These are phyloP conservation scores for Odontothrips loti DNA, from an alignment of 2,888 invertebrate species.

Conservation along the genomic window DNA sequence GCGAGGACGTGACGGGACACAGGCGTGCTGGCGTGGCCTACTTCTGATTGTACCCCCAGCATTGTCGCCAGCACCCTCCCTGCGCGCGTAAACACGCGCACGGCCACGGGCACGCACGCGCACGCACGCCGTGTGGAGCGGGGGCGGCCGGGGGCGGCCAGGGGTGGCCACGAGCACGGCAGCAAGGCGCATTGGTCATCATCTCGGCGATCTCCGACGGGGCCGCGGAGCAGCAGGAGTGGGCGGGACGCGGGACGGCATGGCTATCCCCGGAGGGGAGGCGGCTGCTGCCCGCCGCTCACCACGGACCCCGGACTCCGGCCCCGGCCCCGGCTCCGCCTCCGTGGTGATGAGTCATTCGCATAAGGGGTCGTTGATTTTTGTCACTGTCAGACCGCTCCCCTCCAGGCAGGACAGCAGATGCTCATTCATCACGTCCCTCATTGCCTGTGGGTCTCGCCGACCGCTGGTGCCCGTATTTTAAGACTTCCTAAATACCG, in stretches of 20 bases:
- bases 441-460: too few species aligned
- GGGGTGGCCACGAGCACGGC: background rate
- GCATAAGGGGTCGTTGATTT: background rate
- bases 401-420: too few species aligned
- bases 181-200: background rate
- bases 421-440: too few species aligned
- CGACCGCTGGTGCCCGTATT: too few species aligned
- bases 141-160: background rate
- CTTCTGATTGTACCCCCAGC: conserved; percentile 16
- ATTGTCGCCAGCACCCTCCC: conserved; percentile 5
- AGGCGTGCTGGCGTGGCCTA: conserved; percentile 15
- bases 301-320: background rate
- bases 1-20: conserved; percentile 39
- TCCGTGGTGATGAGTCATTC: background rate
- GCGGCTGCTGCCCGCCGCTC: background rate
- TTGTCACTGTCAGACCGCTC: too few species aligned
- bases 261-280: background rate
- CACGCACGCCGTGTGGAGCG: background rate
- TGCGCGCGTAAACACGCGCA: background rate
- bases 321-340: background rate
- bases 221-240: background rate
- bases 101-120: background rate
- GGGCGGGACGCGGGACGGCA: background rate
- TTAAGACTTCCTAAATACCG: too few species aligned
- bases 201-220: background rate